A percentile compares a stretch with the other conserved stretches of the same genome.
Evolutionary conservation across 2,113 vertebrate species (phyloP).

Genomic region (Herpetotheres cachinnans): DNA sequence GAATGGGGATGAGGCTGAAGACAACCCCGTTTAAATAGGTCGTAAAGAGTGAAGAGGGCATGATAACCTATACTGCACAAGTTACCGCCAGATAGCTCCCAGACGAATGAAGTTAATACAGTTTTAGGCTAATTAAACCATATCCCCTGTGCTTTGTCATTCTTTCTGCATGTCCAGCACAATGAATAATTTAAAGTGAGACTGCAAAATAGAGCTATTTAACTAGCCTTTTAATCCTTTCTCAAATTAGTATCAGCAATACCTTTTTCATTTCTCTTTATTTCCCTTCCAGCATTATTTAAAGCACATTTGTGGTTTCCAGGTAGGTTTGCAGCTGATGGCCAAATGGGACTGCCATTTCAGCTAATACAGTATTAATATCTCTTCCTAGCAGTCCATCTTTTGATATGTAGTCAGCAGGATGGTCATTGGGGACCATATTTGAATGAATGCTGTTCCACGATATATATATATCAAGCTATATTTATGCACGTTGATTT

Average conservation of each 20-base stretch:
- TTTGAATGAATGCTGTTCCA: background rate
- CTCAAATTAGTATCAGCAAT: background rate
- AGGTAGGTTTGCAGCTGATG: background rate
- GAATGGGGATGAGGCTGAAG: background rate
- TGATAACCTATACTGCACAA: background rate
- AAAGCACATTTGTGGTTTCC: background rate
- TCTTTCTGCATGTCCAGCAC: background rate
- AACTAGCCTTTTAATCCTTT: background rate
- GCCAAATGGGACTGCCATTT: background rate
- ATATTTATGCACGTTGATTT: background rate
- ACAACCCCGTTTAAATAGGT: background rate
- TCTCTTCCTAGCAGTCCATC: background rate
- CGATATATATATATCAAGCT: background rate
- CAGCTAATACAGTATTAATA: background rate
- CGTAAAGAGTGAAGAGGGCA: background rate
- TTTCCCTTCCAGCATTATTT: background rate
- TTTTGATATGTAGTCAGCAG: background rate
- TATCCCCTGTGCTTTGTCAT: conserved; percentile 11
- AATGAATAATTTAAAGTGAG: conserved; percentile 29
- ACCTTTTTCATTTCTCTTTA: background rate
- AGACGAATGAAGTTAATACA: conserved; percentile 13
- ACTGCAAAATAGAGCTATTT: background rate
- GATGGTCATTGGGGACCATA: background rate
- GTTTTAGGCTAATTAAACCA: conserved; percentile 34
- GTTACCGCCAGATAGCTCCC: background rate